Evolutionary conservation across 2,888 invertebrate genomes (phyloP), one percentile per base, ranked within the genome.

Genomic region (Aleiodes leptofemur): DNA sequence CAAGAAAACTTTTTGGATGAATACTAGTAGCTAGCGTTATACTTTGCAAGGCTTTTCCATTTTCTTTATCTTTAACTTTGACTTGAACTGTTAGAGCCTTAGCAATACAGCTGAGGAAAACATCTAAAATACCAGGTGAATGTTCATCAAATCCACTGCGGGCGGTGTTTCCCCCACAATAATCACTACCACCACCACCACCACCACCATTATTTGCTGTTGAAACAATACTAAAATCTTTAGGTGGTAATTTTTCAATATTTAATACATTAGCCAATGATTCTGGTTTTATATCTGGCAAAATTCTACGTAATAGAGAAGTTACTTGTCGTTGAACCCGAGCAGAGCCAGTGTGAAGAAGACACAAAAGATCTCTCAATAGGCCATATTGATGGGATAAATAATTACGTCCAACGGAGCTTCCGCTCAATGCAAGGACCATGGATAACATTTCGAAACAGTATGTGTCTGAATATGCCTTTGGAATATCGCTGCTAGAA

Each of bases 371-470:
- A 90, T 98, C 97, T 50, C 94, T 93, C 1, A 98, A 91, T 69
- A 98, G 90, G 38, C 95, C 96, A 66, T 95, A 94, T 84, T 98
- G 97, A 86, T 97, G 96, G 0, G 98, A 96, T 13, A 98, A 91
- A 88, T 98, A 98, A 0, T 95, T 93, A 38, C 97, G 92, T 0
- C 98, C 98, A 0, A 98, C 97, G 0, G 94, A 93, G 82, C 97
- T 98, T 3, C 98, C 98, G 79, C 97, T 98, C 56, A 98, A 90
- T 0, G 98, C 98, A 82, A 98, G 89, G 68, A 97, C 98, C 95
- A 98, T 95, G 4, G 97, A 97, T 29, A 98, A 90, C 96, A 98
- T 97, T 91, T 98, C 98, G 87, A 98, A 98, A 90, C 98, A 98
- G 89, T 98, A 98, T n/a, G 97, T 97, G 89, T 98, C 98, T 2